phyloP scores from a whole-genome alignment of 2,797 vertebrate species.

The Sebastes diaconus region DNA sequence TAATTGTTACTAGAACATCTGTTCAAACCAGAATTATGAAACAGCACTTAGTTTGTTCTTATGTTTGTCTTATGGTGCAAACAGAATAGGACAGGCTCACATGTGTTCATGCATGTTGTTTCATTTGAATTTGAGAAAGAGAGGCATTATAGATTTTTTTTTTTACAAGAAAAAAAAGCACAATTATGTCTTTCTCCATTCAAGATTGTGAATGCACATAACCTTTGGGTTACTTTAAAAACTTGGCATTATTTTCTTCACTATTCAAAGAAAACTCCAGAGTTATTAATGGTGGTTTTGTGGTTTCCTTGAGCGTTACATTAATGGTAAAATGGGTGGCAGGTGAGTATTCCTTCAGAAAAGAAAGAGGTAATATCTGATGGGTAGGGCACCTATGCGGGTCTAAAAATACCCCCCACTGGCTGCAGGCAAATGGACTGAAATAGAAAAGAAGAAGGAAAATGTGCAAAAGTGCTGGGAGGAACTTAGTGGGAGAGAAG shows the following conservation, averaged over 20 bases:
- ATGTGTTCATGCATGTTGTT: not conserved
- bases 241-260: not conserved
- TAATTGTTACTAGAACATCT: slow-evolving; percentile 27
- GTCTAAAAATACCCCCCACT: slow-evolving; percentile 31
- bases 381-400: not conserved
- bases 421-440: slow-evolving; percentile 54
- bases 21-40: slow-evolving; percentile 20
- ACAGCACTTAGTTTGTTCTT: slow-evolving; percentile 2
- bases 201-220: slow-evolving; percentile 60
- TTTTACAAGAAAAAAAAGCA: not conserved
- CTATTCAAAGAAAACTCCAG: not conserved
- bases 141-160: not conserved
- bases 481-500: slow-evolving; percentile 75
- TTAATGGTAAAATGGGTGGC: slow-evolving; percentile 6
- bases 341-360: slow-evolving; percentile 23
- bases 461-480: slow-evolving; percentile 32
- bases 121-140: slow-evolving; percentile 9
- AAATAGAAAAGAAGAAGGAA: slow-evolving; percentile 70
- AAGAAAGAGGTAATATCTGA: slow-evolving; percentile 19
- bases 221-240: not conserved
- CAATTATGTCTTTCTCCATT: slow-evolving; percentile 69
- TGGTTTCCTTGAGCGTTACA: slow-evolving; percentile 12
- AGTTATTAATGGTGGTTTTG: slow-evolving; percentile 15
- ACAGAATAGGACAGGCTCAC: not conserved
- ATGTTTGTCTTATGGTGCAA: slow-evolving; percentile 4